phyloP scores from a whole-genome alignment of 2,888 invertebrate species.

The Latrodectus elegans region DNA sequence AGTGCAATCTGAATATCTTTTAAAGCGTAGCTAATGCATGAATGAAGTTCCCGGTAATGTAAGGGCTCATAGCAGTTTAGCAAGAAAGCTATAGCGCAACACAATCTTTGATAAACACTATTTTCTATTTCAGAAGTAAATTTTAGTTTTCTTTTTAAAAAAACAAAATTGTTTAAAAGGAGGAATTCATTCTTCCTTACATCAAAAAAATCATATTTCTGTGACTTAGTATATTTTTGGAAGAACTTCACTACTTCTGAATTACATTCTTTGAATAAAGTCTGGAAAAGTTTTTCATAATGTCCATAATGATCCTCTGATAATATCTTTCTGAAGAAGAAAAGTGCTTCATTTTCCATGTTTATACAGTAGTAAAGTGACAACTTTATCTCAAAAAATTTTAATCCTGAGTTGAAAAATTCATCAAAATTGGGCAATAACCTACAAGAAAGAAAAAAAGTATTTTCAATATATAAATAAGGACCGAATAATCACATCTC shows the following conservation, averaged over 20 bases:
- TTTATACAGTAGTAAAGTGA: background rate
- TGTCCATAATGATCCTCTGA: too few relatives aligned
- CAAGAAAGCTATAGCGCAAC: slow-evolving; percentile 15
- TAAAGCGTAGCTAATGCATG: slow-evolving; percentile 4
- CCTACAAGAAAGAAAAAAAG: too few relatives aligned
- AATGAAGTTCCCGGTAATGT: slow-evolving; percentile 27
- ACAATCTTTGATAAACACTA: background rate
- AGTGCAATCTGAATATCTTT: background rate
- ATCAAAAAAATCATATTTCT: slow-evolving; percentile 1
- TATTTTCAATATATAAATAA: too few relatives aligned
- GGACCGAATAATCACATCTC: too few relatives aligned
- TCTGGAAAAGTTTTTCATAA: slow-evolving; percentile 4
- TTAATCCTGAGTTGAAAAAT: too few relatives aligned
- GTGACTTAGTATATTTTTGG: background rate
- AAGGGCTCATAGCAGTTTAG: slow-evolving; percentile 30
- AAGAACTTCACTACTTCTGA: background rate
- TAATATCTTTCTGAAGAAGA: slow-evolving; percentile 10
- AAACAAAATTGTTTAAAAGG: background rate
- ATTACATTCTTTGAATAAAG: background rate
- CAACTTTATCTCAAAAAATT: too few relatives aligned
- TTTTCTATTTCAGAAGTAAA: background rate
- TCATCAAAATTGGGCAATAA: too few relatives aligned
- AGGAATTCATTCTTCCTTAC: background rate
- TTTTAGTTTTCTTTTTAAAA: background rate
- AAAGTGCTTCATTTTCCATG: background rate